Percentiles rank a stretch among this genome's conserved stretches.
Evolutionary conservation across 2,888 invertebrate genomes (phyloP).

Genomic region (Drosophila pseudotakahashii): DNA sequence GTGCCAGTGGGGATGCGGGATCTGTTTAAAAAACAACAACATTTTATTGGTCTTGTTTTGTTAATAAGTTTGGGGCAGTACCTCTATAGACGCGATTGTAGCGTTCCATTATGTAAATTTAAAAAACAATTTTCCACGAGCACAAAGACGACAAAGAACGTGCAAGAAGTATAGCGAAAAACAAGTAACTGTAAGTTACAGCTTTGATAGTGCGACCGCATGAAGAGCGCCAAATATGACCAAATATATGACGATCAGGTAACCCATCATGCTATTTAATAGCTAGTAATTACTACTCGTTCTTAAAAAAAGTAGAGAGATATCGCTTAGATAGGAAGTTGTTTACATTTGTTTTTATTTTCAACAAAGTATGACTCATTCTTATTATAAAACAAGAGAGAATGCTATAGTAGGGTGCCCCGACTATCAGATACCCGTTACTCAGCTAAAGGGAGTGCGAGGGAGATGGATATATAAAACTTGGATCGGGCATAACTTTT

Average conservation of each 20-base stretch:
- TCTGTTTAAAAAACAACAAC: conserved; percentile 37
- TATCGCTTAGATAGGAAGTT: too few species aligned
- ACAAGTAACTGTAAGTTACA: conserved; percentile 25
- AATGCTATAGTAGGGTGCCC: too few species aligned
- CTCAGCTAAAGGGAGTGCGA: too few species aligned
- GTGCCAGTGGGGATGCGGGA: conserved; percentile 68
- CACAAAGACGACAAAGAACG: conserved; percentile 21
- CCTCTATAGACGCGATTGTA: conserved; percentile 69
- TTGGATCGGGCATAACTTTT: too few species aligned
- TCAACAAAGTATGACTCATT: too few species aligned
- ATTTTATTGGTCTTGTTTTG: neutral
- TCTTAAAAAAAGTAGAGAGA: neutral
- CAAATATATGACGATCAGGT: neutral
- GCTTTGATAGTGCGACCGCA: conserved; percentile 19
- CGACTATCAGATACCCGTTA: too few species aligned
- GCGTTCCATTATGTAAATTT: conserved; percentile 50
- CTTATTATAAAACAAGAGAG: too few species aligned
- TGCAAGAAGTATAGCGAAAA: neutral
- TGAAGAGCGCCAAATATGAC: neutral
- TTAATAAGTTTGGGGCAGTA: conserved; percentile 9
- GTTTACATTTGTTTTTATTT: too few species aligned
- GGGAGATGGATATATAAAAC: too few species aligned
- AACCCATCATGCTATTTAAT: neutral
- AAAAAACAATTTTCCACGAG: neutral
- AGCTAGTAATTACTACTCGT: neutral